Base-by-base conservation (phyloP, 2,888 invertebrate species). In the Apamea epomidion region DNA sequence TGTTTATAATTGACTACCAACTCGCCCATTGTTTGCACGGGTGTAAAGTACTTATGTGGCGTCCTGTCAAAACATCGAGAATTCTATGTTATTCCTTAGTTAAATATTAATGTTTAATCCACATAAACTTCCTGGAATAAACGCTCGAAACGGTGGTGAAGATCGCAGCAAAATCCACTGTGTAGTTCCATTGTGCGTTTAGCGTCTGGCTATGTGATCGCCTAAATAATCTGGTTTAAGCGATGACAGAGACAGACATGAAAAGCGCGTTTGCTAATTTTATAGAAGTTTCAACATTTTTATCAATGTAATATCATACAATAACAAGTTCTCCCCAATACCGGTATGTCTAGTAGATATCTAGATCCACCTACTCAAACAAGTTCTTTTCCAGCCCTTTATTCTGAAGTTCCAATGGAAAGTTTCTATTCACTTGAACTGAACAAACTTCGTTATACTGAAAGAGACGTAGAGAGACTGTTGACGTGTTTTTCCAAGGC, bases 381-480 rank as follows among this genome's bases (percentile, higher is more conserved):
- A 69, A 64, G 25, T 54, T 72, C 32, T 37, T 65, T 82, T 65
- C 62, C n/a, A 29, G 37, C 37, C 65, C 25, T 74, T 48, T 48
- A 74, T 18, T 74, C 32, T 54, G 54, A 54, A 25, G 32, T 74
- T 64, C 45, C n/a, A 64, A 54, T 82, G n/a, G 21, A 16, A 82
- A 64, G 3, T 82, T 65, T 48, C 29, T 58, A 58, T 80, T 81
- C 48, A 65, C 14, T 80, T 65, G 32, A 58, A 74, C 48, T 37
- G 14, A 73, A 74, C 45, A 82, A 82, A 80, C 60, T 68, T 68
- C 8, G 48, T 67, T 77, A 25, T 45, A 68, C 25, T 60, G 60
- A 42, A 68, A 25, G n/a, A 62, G n/a, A 62, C 29, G 45, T 69
- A 45, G 54, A 37, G 45, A 54, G 18, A n/a, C 21, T 51, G 32